phyloP scores from a whole-genome alignment of 2,113 vertebrate species.

The Pseudopipra pipra region DNA sequence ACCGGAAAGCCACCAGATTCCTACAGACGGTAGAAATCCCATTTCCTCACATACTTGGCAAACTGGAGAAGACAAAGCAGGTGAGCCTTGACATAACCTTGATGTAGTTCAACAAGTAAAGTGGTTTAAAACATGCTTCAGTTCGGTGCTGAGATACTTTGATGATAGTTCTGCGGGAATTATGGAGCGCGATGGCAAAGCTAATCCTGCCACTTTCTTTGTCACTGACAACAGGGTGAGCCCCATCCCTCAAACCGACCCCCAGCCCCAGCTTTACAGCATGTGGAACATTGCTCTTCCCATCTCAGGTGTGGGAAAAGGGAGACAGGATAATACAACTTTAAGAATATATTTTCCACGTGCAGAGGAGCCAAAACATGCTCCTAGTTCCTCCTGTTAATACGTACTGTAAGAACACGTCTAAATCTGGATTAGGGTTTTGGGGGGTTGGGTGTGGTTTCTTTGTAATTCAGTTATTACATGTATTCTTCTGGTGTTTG shows the following conservation, averaged over 20 bases:
- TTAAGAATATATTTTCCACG: not conserved
- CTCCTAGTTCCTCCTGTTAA: not conserved
- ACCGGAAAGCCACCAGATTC: not conserved
- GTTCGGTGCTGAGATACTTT: not conserved
- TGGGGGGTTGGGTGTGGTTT: rapidly evolving
- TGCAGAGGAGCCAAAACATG: not conserved
- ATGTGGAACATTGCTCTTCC: not conserved
- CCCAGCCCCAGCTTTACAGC: not conserved
- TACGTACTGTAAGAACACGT: not conserved
- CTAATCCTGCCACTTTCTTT: not conserved
- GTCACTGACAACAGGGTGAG: not conserved
- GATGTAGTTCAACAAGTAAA: not conserved
- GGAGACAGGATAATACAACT: not conserved
- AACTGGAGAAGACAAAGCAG: not conserved
- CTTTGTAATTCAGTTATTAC: not conserved
- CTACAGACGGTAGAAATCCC: not conserved
- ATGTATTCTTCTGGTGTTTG: not conserved
- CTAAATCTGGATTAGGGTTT: not conserved
- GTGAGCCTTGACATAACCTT: constrained; percentile 7
- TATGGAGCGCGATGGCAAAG: not conserved
- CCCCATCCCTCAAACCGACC: not conserved
- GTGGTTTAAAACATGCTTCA: not conserved
- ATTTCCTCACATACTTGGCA: not conserved
- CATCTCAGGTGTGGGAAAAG: not conserved
- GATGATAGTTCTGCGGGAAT: not conserved